Evolutionary conservation across 2,113 vertebrate species (phyloP), one percentile per base, ranked within the genome.

Genomic region (Panthera tigris): DNA sequence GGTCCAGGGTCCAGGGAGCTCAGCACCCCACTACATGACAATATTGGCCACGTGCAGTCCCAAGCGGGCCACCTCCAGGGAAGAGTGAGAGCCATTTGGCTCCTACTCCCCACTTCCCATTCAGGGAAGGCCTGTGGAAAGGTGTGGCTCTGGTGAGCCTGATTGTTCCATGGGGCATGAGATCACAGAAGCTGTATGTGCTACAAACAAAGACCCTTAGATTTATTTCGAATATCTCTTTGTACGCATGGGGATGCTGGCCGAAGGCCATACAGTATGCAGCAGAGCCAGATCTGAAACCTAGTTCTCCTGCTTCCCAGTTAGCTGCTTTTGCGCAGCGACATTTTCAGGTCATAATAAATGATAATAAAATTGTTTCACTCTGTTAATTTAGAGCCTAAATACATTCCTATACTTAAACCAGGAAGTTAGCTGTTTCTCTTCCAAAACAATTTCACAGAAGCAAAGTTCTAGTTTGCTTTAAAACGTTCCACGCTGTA

Each of bases 391-490:
- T 65, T 79, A 82, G 1, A 90, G 48, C 50, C 65, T 29, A 69
- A 66, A 57, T 66, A 33, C 14, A 71, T 93, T 52, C 41, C 69
- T n/a, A 69, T 66, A 39, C 86, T 88, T 52, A 71, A 68, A 10
- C 7, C 25, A 80, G 33, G 19, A 89, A 88, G 78, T 41, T 57
- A 85, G 57, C 13, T 21, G 9, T 69, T 74, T 68, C 71, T 92
- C 76, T 94, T 96, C 68, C 68, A 89, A 92, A 76, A 61, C 0
- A 2, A 52, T 63, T 73, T 89, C 57, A 71, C 19, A 33, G n/a
- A 89, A 52, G 84, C 31, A 84, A 92, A 68, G 52, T 87, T 93
- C 41, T 31, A n/a, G 78, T 66, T 88, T 95, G 45, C 63, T 78
- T 65, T 82, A 65, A 41, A 96, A 52, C 9, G 27, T 79, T 84